Base-by-base conservation (phyloP, 2,888 invertebrate species). In the Criorhina ranunculi region DNA sequence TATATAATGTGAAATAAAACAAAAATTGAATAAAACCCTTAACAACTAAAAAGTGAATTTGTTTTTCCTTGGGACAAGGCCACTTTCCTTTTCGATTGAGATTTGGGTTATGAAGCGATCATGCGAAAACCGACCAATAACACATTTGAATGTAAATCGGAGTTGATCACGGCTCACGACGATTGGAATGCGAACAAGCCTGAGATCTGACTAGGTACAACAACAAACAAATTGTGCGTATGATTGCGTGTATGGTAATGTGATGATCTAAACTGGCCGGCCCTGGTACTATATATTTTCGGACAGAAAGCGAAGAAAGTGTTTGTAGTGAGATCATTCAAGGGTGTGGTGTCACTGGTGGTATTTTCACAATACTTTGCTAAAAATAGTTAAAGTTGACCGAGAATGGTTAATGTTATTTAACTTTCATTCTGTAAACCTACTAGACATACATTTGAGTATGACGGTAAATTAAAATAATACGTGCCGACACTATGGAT, bases 281-380 rank as follows among this genome's bases (percentile, higher is more conserved):
- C 31, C 37, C 24, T 49, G 31, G 31, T 24, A 19, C 46, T 55
- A 9, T 31, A 24, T 59, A 42, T 64, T 64, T 64, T 42, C 37
- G 46, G 59, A 12, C 70, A 49, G 67, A 62, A 83, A 78, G 57
- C 15, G 19, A 83, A 75, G 83, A 78, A 83, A 83, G 83, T 83
- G 60, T 73, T 73, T 79, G 51, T 69, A 57, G 59, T 83, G 79
- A 83, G 79, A 79, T 79, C 79, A 83, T 57, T 31, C 49, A 19
- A 35, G 57, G 79, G 83, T 57, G 83, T 64, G 78, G 82, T 69
- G 37, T 42, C 33, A 29, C 9, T n/a, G 24, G n/a, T 37, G 15
- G 31, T 29, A 40, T 6, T 77, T 69, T 77, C 67, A 69, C 67
- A 77, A 69, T 57, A 8, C 29, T 12, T 46, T 7, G 67, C 33